Evolutionary conservation across 2,113 vertebrate genomes (phyloP), one percentile per base, ranked within the genome.

Genomic region (Platanista minor): DNA sequence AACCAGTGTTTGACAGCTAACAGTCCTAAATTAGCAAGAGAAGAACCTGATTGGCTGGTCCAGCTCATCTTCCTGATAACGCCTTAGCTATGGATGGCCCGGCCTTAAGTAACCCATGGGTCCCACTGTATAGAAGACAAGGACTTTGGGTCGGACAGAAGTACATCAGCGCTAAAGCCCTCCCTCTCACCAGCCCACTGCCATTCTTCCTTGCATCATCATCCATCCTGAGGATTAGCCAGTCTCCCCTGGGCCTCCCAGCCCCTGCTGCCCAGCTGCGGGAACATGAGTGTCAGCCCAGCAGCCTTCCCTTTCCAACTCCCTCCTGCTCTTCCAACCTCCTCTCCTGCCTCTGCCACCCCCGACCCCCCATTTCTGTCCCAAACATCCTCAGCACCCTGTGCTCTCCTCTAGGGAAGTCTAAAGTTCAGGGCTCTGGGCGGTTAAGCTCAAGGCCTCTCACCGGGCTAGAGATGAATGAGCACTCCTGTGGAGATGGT

Each of bases 361-460:
- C 31, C 41, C 33, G 13, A 12, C 6, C 10, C 69, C 71, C 33
- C 15, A 17, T 3, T 49, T 74, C 72, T 64, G 14, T 39, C 66
- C 43, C 14, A 46, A 57, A 91, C 31, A 43, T 67, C 87, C 67
- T 69, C 20, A 61, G 39, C 4, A 9, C 41, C 43, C 36, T 83
- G 31, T 41, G 71, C 69, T 91, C 43, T 62, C 27, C 39, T 83
- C 75, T 71, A 43, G 14, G 43, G n/a, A 85, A 95, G 95, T 95
- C 94, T 95, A 88, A 97, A 95, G 97, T 93, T 93, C 97, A 95
- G 62, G 23, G 39, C n/a, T 84, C 31, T 31, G 49, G 33, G 64
- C 74, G 57, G 78, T 80, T 71, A 90, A 80, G 15, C 69, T 94
- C 91, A 84, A 95, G 83, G 91, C 46, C 84, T 95, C 69, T 81